A percentile compares a stretch with the other conserved stretches of the same genome.
Evolutionary conservation across 2,797 vertebrate species (phyloP).

Genomic region (Alcedo atthis): DNA sequence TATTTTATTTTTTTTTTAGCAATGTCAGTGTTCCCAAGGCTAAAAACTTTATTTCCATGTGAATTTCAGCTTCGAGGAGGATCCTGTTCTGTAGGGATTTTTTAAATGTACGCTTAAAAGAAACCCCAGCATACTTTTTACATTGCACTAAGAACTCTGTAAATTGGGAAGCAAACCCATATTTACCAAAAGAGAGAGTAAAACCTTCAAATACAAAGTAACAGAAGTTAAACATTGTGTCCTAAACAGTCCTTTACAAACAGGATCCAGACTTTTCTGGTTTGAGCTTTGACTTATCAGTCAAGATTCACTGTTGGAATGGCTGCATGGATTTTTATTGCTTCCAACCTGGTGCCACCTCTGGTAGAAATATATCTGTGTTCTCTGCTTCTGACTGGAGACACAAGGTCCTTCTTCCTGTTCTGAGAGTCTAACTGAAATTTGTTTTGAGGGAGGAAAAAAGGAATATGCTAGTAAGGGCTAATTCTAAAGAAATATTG

Average conservation of each 20-base stretch:
- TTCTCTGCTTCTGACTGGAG: not conserved
- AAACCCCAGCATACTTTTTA: not conserved
- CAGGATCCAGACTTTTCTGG: not conserved
- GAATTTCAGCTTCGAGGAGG: not conserved
- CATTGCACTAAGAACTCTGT: not conserved
- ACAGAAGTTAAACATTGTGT: not conserved
- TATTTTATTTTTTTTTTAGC: not conserved
- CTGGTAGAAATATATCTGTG: not conserved
- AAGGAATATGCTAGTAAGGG: not conserved
- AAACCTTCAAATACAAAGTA: not conserved
- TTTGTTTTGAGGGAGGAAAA: not conserved
- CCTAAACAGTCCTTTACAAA: not conserved
- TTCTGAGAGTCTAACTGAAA: not conserved
- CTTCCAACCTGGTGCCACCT: not conserved
- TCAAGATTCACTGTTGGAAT: not conserved
- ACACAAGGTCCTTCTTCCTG: not conserved
- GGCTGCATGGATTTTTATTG: not conserved
- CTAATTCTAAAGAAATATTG: slow-evolving; percentile 9
- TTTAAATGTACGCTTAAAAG: not conserved
- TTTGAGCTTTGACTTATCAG: not conserved
- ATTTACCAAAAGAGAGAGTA: no score
- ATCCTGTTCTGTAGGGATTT: not conserved
- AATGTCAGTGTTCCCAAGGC: not conserved
- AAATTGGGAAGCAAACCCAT: not conserved
- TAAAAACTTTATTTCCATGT: not conserved